These are phyloP conservation scores for Protonemura montana DNA, from an alignment of 2,888 invertebrate genomes.

Conservation along the genomic window DNA sequence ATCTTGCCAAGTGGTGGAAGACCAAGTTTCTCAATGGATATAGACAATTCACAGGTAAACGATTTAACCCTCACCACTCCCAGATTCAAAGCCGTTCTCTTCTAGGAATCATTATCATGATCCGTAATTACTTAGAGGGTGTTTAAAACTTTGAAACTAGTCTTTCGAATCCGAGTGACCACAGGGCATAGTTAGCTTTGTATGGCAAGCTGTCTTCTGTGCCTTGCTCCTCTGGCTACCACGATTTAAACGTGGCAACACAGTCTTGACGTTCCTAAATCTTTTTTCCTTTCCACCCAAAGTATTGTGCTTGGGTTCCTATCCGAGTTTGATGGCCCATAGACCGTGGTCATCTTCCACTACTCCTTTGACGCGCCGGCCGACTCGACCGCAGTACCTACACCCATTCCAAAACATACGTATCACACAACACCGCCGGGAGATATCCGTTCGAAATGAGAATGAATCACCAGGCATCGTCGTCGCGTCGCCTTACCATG, in stretches of 20 bases:
- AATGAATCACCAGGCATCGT: not conserved
- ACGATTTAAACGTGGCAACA: conserved; percentile 35
- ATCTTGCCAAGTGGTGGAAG: conserved; percentile 80
- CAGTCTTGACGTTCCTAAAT: conserved; percentile 26
- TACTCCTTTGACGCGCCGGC: not conserved
- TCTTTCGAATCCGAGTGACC: not conserved
- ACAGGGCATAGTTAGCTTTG: conserved; percentile 27
- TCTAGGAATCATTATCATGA: conserved; percentile 30
- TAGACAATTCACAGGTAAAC: conserved; percentile 76
- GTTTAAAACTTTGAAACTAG: conserved; percentile 17
- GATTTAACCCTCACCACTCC: not conserved
- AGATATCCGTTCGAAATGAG: not conserved
- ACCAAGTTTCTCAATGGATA: conserved; percentile 78
- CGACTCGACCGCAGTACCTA: not conserved
- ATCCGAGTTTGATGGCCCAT: conserved; percentile 31
- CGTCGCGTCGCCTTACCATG: not conserved
- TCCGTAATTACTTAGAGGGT: conserved; percentile 21
- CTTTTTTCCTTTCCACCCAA: conserved; percentile 31
- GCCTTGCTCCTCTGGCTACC: not conserved
- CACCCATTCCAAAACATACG: not conserved
- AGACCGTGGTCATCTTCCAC: conserved; percentile 10
- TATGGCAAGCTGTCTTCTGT: not conserved
- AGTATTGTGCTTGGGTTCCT: conserved; percentile 35
- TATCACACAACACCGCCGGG: not conserved
- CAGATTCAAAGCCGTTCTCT: conserved; percentile 45